Evolutionary conservation across 2,113 vertebrate species (phyloP), one percentile per base, ranked within the genome.

Genomic region (Larimichthys crocea): DNA sequence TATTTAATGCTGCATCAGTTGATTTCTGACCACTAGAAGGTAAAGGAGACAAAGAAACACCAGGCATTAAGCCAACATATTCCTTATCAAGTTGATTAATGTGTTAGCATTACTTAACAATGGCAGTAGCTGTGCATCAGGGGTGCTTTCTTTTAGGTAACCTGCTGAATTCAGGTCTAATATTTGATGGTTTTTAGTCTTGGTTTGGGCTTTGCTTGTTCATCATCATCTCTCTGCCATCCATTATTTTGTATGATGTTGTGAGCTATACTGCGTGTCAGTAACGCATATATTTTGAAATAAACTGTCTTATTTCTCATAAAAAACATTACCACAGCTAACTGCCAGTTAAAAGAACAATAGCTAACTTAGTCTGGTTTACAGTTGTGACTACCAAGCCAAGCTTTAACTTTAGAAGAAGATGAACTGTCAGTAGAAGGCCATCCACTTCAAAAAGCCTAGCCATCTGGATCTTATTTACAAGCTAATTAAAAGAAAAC

Each of bases 401-500:
- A 42, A 42, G 3, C 15, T 61, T 63, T 79, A 5, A 26, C 19
- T 48, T 42, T 52, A 62, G 20, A 62, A 17, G 55, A 74, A 66
- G 29, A 29, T 68, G 70, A 75, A 57, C 68, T 71, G 44, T 69
- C 19, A 64, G 15, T 71, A 40, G 67, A 49, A 44, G 59, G 59
- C 31, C 59, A 26, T 24, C 29, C 10, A 55, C 65, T 82, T 77
- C 22, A 72, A 61, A 55, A 76, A 50, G n/a, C 59, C 17, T 9
- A 24, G 16, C 19, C 4, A 42, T 48, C 52, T 69, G 50, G 52
- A 74, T 40, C 35, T 85, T 69, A 82, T 57, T 48, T 57, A 10
- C 29, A 8, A 40, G 35, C 35, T 78, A 15, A 83, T 80, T 85
- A 81, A 60, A 73, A 59, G 35, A 40, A 65, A 61, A 70, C 12